Base-by-base conservation (phyloP, 1,140 invertebrate species). In the Mercenaria mercenaria region DNA sequence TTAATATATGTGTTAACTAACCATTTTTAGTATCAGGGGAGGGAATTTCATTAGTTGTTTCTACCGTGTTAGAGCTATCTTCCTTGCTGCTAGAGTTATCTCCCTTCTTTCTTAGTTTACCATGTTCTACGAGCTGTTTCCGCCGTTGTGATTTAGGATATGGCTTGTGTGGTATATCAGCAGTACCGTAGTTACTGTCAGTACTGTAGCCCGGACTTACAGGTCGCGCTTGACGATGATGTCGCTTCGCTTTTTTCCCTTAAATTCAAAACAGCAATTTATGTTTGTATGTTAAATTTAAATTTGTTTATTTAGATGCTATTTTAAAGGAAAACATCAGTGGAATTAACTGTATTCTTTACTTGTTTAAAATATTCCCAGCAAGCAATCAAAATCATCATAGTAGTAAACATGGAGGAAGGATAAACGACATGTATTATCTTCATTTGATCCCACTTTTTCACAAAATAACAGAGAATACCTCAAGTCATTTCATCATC, bases 181-280 rank as follows among this genome's bases (percentile, higher is more conserved):
- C 67, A 74, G 95, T 88, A 91, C 96, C 95, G 91, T 96, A 94
- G 91, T 96, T 96, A 89, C 95, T 96, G 83, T 96, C 96, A 3
- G 95, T 96, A 83, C 95, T 96, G 92, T 96, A 96, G 0, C 79
- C 87, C 18, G 96, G 95, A 90, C 95, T 96, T 15, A 94, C 89
- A 0, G 96, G 94, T n/a, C 96, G 90, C 1, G 88, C 85, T 52
- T 43, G 94, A 34, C 92, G 91, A n/a, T 88, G 56, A 61, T 87
- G 91, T 76, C 83, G 90, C 41, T 64, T 52, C 10, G 85, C 64
- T 32, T 79, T 88, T 47, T 79, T 88, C 39, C 11, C 52, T n/a
- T n/a, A n/a, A n/a, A n/a, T n/a, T n/a, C n/a, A n/a, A n/a, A n/a
- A n/a, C n/a, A n/a, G n/a, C n/a, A n/a, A n/a, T n/a, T n/a, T n/a